phyloP scores from a whole-genome alignment of 2,888 invertebrate species.

The Protophormia terraenovae region DNA sequence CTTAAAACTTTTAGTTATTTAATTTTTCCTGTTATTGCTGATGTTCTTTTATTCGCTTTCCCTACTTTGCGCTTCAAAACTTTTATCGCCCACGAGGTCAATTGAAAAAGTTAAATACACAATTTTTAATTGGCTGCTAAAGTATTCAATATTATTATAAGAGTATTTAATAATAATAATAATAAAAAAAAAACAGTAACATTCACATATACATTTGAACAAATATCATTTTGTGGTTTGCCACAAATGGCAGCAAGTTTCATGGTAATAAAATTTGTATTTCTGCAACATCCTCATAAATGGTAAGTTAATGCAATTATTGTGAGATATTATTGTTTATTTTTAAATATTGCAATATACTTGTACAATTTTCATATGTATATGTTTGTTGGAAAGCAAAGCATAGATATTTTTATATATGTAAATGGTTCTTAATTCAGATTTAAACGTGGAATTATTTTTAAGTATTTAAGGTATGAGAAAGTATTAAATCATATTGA shows the following conservation, averaged over 20 bases:
- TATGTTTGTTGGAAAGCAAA: not conserved
- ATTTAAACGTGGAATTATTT: too few relatives aligned
- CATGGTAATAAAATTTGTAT: not conserved
- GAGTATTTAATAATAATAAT: slow-evolving; percentile 26
- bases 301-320: not conserved
- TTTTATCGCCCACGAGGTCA: slow-evolving; percentile 31
- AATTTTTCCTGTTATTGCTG: not conserved
- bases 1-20: not conserved
- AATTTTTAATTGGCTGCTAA: slow-evolving; percentile 57
- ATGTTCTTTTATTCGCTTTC: slow-evolving; percentile 8
- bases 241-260: not conserved
- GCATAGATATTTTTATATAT: not conserved
- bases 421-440: not conserved
- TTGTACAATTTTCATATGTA: not conserved
- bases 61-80: slow-evolving; percentile 1
- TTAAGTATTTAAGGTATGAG: too few relatives aligned
- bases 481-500: too few relatives aligned
- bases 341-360: not conserved
- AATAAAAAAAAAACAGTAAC: not conserved
- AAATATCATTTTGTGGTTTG: not conserved
- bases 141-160: slow-evolving; percentile 48
- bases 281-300: not conserved
- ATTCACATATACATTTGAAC: not conserved
- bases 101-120: slow-evolving; percentile 47
- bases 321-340: not conserved